Conservation (phyloP, 2,888 invertebrate genomes). For the Hydrotaea cyrtoneurina region DNA sequence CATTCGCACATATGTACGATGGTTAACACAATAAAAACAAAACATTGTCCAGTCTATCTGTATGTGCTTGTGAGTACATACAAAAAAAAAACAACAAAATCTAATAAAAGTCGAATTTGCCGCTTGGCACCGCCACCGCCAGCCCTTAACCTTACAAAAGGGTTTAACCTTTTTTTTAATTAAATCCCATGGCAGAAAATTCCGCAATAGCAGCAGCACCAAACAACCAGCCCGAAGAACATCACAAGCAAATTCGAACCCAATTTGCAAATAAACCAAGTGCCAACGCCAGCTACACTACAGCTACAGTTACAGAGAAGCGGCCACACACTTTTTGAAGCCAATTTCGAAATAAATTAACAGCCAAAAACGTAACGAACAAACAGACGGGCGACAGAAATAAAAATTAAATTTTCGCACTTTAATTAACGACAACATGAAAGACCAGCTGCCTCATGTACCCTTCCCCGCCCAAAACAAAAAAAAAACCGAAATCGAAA, state of each 20-base stretch:
- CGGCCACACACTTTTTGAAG: conserved; percentile 1
- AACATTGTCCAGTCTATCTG: too few relatives aligned
- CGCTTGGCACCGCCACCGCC: neutral
- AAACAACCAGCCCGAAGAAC: too few relatives aligned
- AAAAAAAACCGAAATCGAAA: too few relatives aligned
- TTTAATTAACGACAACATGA: conserved; percentile 39
- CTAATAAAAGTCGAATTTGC: conserved; percentile 30
- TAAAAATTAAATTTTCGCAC: conserved; percentile 44
- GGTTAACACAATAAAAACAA: too few relatives aligned
- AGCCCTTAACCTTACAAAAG: neutral
- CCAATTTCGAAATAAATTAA: conserved; percentile 43
- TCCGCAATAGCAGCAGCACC: neutral
- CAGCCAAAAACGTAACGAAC: neutral
- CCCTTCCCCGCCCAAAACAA: too few relatives aligned
- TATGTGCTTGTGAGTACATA: too few relatives aligned
- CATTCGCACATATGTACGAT: too few relatives aligned
- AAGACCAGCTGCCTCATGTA: neutral
- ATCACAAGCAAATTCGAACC: conserved; percentile 5
- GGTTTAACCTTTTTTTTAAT: conserved; percentile 34
- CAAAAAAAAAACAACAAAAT: neutral
- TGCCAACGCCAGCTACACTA: neutral
- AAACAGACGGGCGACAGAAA: neutral
- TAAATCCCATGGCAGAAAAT: conserved; percentile 13
- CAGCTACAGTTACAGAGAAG: neutral
- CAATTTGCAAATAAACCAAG: neutral